Evolutionary conservation across 23 tunicate species (phyloP).

Genomic region (Diplosoma virens): DNA sequence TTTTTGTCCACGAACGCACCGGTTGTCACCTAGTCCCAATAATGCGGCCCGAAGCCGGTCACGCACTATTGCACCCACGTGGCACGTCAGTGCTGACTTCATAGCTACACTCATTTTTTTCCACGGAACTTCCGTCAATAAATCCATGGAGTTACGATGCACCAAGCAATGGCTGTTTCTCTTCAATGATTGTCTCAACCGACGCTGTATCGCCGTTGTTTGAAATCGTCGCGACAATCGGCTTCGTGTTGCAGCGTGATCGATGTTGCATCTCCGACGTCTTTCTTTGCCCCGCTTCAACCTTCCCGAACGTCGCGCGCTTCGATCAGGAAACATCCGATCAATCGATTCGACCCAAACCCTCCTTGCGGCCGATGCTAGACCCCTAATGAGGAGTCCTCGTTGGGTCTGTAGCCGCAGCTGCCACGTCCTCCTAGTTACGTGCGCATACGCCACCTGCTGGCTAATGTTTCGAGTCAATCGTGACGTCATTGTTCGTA

Average conservation of each 20-base stretch:
- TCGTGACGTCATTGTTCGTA: not conserved
- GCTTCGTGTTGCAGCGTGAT: constrained; percentile 13
- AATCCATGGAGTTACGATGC: not conserved
- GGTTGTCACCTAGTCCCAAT: constrained; percentile 40
- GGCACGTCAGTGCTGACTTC: constrained; percentile 27
- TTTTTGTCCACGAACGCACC: constrained; percentile 22
- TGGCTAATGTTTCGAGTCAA: not conserved
- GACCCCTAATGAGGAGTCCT: constrained; percentile 21
- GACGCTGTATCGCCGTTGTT: not conserved
- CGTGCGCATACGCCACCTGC: constrained; percentile 35
- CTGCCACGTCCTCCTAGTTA: constrained; percentile 35
- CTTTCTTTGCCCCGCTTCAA: not conserved
- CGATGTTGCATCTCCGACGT: constrained; percentile 16
- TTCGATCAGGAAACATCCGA: constrained; percentile 5
- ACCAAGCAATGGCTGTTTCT: not conserved
- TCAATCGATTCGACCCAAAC: constrained; percentile 41
- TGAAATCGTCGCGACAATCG: constrained; percentile 6
- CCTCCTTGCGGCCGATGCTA: constrained; percentile 33
- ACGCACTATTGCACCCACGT: constrained; percentile 18
- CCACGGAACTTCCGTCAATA: constrained; percentile 30
- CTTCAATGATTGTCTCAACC: constrained; percentile 7
- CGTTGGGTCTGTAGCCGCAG: constrained; percentile 4
- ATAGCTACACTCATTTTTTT: constrained; percentile 16
- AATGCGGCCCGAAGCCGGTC: constrained; percentile 17
- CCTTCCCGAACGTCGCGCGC: not conserved